Conservation (phyloP, 1,140 invertebrate species). For the Reticulitermes speratus region DNA sequence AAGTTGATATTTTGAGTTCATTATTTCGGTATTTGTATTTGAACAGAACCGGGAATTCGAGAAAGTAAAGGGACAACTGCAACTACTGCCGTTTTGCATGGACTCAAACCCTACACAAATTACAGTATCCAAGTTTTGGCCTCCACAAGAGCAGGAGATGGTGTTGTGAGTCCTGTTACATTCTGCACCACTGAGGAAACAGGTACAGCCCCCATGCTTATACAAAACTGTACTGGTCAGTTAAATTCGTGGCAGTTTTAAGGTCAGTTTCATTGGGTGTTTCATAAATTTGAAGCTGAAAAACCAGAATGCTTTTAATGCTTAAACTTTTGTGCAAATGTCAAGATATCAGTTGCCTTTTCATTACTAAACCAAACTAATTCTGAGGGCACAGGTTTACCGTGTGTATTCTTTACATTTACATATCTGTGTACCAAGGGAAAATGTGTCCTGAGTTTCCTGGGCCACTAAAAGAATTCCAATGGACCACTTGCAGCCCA, state of each 20-base stretch:
- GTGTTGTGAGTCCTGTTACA: conserved; percentile 64
- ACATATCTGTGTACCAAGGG: too few relatives aligned
- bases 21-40: neutral
- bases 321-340: too few relatives aligned
- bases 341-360: too few relatives aligned
- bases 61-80: conserved; percentile 61
- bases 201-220: conserved; percentile 42
- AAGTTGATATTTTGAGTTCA: too few relatives aligned
- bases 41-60: conserved; percentile 48
- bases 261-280: neutral
- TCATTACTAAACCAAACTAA: too few relatives aligned
- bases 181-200: conserved; percentile 74
- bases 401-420: too few relatives aligned
- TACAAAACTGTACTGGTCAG: neutral
- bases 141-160: conserved; percentile 74
- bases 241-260: neutral
- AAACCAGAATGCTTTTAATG: too few relatives aligned
- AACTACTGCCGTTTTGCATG: conserved; percentile 54
- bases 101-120: conserved; percentile 66
- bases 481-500: too few relatives aligned
- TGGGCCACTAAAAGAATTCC: too few relatives aligned
- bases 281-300: too few relatives aligned
- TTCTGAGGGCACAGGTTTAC: too few relatives aligned
- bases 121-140: conserved; percentile 80
- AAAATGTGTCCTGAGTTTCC: too few relatives aligned